Evolutionary conservation across 2,888 invertebrate genomes (phyloP).

Genomic region (Ganaspis brasiliensis): DNA sequence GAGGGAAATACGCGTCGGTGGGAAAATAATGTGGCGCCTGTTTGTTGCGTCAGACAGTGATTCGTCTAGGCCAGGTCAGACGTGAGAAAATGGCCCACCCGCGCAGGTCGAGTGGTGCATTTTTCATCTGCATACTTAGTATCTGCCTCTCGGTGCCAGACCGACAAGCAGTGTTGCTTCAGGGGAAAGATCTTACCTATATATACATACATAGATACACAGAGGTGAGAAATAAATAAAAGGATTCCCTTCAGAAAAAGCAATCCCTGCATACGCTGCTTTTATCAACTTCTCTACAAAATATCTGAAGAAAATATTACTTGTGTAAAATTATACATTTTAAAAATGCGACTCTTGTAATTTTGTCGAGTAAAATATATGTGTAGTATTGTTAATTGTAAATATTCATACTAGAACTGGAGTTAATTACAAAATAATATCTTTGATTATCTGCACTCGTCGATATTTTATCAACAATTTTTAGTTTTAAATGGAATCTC

Average conservation of each 20-base stretch:
- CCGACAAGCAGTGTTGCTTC: constrained; percentile 46
- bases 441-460: too few species aligned
- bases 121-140: constrained; percentile 47
- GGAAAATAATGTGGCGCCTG: constrained; percentile 71
- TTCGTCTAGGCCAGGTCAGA: constrained; percentile 42
- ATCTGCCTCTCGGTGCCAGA: constrained; percentile 40
- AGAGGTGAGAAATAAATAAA: constrained; percentile 42
- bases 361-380: neutral
- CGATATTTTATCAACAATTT: too few species aligned
- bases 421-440: too few species aligned
- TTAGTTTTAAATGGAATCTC: too few species aligned
- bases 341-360: neutral
- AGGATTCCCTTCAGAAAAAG: constrained; percentile 36
- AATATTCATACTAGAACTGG: too few species aligned
- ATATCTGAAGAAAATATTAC: neutral
- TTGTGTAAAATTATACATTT: neutral
- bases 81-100: constrained; percentile 44
- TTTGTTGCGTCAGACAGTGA: constrained; percentile 64
- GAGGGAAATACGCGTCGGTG: constrained; percentile 65
- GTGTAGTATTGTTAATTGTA: too few species aligned
- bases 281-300: constrained; percentile 35
- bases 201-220: neutral
- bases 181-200: constrained; percentile 36
- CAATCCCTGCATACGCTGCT: constrained; percentile 32
- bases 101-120: constrained; percentile 46